A percentile compares a stretch with the other conserved stretches of the same genome.
Conservation (phyloP, 2,888 invertebrate genomes). For the Julus scanicus region DNA sequence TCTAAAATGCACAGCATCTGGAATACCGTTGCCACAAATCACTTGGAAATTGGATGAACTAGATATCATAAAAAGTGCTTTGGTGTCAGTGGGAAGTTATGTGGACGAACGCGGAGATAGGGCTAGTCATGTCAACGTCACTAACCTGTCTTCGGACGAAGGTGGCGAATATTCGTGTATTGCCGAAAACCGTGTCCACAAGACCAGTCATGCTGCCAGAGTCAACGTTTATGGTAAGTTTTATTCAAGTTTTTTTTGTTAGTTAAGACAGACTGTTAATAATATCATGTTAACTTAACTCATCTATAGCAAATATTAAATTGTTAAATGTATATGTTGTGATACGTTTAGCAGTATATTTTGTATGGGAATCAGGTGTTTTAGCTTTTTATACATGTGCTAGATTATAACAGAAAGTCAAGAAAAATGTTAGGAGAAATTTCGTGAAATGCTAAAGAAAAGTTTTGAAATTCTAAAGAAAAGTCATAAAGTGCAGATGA, state of each 20-base stretch:
- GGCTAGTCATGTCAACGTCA: constrained; percentile 63
- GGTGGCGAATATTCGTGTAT: constrained; percentile 62
- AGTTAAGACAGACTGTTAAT: too few species aligned
- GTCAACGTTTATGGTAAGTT: constrained; percentile 63
- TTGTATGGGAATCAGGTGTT: too few species aligned
- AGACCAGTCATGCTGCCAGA: constrained; percentile 60
- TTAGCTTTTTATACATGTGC: too few species aligned
- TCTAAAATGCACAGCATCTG: constrained; percentile 65
- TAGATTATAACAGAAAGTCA: too few species aligned
- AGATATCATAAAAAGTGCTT: constrained; percentile 60
- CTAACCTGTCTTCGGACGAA: constrained; percentile 60
- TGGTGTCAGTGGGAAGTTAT: constrained; percentile 62
- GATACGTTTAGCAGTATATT: too few species aligned
- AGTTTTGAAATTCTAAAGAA: too few species aligned
- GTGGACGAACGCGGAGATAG: constrained; percentile 64
- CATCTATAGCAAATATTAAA: too few species aligned
- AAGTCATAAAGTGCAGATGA: too few species aligned
- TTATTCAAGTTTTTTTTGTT: background rate
- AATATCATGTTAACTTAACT: too few species aligned
- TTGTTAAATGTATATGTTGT: too few species aligned
- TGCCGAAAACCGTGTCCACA: constrained; percentile 60
- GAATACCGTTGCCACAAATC: constrained; percentile 65
- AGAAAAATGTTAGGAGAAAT: too few species aligned
- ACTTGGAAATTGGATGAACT: constrained; percentile 63
- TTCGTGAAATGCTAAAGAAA: too few species aligned